Evolutionary conservation across 2,113 vertebrate species (phyloP).

Genomic region (Urocolius indicus): DNA sequence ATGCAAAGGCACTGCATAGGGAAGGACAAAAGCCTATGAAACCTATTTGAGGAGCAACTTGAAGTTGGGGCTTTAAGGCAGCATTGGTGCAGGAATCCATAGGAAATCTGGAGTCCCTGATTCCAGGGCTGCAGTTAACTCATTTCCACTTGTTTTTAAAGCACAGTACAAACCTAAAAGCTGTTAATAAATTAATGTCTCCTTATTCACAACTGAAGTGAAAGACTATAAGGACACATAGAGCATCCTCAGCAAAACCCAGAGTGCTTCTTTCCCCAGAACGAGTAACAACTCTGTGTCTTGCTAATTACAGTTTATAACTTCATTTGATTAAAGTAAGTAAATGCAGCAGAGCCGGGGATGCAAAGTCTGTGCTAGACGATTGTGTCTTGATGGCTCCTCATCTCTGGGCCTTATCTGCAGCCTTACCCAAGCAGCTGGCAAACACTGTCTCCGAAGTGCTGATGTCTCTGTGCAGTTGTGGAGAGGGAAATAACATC

Average conservation of each 20-base stretch:
- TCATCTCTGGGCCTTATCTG: constrained; percentile 61
- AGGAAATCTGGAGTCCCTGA: neutral
- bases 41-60: accelerated
- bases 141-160: neutral
- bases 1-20: neutral
- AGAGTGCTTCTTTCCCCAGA: neutral
- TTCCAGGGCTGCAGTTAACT: neutral
- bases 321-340: constrained; percentile 15
- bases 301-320: neutral
- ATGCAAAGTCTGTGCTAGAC: constrained; percentile 31
- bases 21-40: neutral
- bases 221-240: neutral
- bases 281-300: neutral
- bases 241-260: neutral
- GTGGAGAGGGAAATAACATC: constrained; percentile 24
- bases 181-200: neutral
- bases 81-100: neutral
- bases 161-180: neutral
- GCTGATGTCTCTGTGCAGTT: constrained; percentile 47
- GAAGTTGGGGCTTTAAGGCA: neutral
- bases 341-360: constrained; percentile 42
- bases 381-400: constrained; percentile 43
- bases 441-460: constrained; percentile 9
- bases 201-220: neutral
- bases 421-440: constrained; percentile 23